Base-by-base conservation (phyloP, 2,888 invertebrate species). In the Cheilosia soror region DNA sequence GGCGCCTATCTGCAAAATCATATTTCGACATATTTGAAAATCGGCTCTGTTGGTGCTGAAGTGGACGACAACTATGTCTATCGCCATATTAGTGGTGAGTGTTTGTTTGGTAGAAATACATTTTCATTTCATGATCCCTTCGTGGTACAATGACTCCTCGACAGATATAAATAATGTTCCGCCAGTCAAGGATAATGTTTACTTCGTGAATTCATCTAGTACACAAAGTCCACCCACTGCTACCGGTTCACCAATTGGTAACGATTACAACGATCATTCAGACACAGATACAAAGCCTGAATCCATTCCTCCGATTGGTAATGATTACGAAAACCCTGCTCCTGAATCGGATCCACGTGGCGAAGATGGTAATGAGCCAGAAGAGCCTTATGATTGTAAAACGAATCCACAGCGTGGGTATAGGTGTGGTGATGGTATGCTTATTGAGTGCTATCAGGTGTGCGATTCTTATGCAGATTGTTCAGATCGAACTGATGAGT, bases 401-500 rank as follows among this genome's bases (percentile, higher is more conserved):
- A 69, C n/a, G 0, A 51, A 88, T 31, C 89, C 89, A 2, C 42
- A 92, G 9, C 93, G 94, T 84, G 93, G 95, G 88, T 96, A 94
- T 92, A 93, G 93, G 81, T 97, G 97, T 90, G 89, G 88, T 13
- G 94, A 94, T 76, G 89, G 95, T 0, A 93, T 93, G 5, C 95
- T 95, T 88, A 95, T 96, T 80, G 93, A 93, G 42, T 92, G 93
- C 69, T 90, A 79, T 2, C 87, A 90, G 49, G 92, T 94, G 0
- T 95, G 95, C 89, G 93, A 95, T 89, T 92, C 93, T 6, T 88
- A 89, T 3, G 51, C 86, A 0, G 94, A 95, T 88, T 95, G 95
- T 89, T 92, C 93, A 0, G 94, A 95, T 90, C 93, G 91, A 13
- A 95, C 95, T 88, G 96, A 96, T 89, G 96, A 96, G 90, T 89